Evolutionary conservation across 2,113 vertebrate genomes (phyloP).

Genomic region (Oophaga pumilio): DNA sequence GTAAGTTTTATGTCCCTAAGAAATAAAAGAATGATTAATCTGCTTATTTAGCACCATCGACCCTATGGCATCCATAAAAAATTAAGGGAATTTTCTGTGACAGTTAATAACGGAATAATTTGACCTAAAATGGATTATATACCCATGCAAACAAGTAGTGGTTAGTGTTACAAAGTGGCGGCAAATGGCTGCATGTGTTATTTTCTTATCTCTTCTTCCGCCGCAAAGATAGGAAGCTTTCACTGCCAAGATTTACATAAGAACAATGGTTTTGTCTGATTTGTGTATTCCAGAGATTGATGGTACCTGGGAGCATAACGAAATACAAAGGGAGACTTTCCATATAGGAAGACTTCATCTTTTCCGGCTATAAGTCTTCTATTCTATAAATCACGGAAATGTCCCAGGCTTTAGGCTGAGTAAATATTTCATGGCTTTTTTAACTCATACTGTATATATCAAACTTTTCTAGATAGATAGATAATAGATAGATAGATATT

Average conservation of each 20-base stretch:
- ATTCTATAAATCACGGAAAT: background rate
- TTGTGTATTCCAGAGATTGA: background rate
- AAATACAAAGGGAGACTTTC: background rate
- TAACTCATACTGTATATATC: background rate
- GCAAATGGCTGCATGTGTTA: background rate
- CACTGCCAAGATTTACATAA: background rate
- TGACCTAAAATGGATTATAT: background rate
- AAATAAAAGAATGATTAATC: background rate
- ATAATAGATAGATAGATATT: too few species aligned
- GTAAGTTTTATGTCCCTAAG: background rate
- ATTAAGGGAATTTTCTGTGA: background rate
- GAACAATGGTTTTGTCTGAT: background rate
- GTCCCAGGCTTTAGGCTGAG: background rate
- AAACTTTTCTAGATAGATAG: background rate
- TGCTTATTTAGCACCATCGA: background rate
- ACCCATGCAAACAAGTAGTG: background rate
- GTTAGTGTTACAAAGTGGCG: background rate
- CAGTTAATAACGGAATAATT: background rate
- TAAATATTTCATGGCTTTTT: background rate
- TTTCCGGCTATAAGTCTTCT: background rate
- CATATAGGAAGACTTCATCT: background rate
- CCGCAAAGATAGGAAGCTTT: background rate
- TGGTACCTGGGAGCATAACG: background rate
- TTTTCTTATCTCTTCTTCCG: background rate
- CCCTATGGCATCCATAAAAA: slow-evolving; percentile 13